Conservation (phyloP, 2,113 vertebrate species). For the Globicephala melas region DNA sequence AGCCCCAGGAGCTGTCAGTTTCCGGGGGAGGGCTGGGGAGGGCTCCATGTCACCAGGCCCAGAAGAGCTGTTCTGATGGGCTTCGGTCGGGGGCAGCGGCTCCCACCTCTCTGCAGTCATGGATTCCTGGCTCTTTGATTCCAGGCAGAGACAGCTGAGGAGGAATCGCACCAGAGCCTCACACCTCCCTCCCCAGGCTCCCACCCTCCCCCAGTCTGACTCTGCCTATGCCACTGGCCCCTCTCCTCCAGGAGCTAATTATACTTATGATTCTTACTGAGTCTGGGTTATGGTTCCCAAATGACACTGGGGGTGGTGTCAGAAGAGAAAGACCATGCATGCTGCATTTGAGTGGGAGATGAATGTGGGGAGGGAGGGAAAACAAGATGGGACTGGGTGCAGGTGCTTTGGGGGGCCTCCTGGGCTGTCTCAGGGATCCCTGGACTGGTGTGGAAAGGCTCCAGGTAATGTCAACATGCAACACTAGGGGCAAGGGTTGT, state of each 20-base stretch:
- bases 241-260: neutral
- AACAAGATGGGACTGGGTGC: neutral
- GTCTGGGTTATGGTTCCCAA: neutral
- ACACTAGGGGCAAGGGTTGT: neutral
- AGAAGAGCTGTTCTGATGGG: neutral
- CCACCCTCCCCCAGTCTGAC: no score
- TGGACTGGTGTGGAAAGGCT: neutral
- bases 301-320: neutral
- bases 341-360: neutral
- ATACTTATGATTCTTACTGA: neutral
- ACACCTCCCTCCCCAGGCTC: neutral
- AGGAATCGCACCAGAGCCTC: neutral
- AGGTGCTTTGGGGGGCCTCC: neutral
- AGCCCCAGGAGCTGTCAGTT: constrained; percentile 8
- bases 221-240: neutral
- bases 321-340: neutral
- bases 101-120: neutral
- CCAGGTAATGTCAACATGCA: neutral
- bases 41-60: neutral
- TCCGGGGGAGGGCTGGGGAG: neutral
- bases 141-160: neutral
- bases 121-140: neutral
- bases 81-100: neutral
- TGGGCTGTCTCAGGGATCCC: neutral
- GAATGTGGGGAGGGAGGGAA: neutral